Conservation (phyloP, 1,140 invertebrate genomes). For the Pristionchus pacificus region DNA sequence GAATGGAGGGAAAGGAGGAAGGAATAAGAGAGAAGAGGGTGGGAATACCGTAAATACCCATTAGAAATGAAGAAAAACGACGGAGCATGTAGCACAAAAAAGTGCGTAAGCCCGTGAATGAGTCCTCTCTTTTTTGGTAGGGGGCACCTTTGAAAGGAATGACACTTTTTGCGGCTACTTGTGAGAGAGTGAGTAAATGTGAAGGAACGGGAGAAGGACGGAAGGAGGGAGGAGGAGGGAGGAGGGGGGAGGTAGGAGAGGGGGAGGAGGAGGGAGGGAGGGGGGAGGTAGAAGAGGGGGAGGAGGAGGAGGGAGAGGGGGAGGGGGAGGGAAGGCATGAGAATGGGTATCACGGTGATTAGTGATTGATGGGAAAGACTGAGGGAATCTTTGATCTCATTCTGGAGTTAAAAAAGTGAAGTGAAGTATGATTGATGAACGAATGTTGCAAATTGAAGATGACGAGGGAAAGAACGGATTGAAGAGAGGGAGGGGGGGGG, state of each 20-base stretch:
- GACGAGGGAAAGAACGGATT: no score
- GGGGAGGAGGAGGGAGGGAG: not conserved
- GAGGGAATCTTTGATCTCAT: no score
- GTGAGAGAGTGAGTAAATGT: not conserved
- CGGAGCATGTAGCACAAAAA: slow-evolving; percentile 1
- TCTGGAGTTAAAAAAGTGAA: no score
- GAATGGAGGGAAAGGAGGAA: not conserved
- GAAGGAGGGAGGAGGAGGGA: not conserved
- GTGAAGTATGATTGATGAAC: no score
- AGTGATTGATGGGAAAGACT: not conserved
- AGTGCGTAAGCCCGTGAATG: not conserved
- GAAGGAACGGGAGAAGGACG: no score
- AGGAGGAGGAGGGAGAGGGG: not conserved
- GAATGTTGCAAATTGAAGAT: no score
- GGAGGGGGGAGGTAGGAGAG: no score
- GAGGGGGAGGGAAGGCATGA: not conserved
- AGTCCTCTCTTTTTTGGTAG: slow-evolving; percentile 6
- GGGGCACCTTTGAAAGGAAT: not conserved
- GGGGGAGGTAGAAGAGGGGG: not conserved
- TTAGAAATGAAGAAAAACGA: not conserved
- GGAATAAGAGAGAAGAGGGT: not conserved
- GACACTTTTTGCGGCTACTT: not conserved
- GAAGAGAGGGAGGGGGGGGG: slow-evolving; percentile 1
- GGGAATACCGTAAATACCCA: not conserved
- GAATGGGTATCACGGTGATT: not conserved